Evolutionary conservation across 1,140 invertebrate genomes (phyloP).

Genomic region (Heliconius hewitsoni): DNA sequence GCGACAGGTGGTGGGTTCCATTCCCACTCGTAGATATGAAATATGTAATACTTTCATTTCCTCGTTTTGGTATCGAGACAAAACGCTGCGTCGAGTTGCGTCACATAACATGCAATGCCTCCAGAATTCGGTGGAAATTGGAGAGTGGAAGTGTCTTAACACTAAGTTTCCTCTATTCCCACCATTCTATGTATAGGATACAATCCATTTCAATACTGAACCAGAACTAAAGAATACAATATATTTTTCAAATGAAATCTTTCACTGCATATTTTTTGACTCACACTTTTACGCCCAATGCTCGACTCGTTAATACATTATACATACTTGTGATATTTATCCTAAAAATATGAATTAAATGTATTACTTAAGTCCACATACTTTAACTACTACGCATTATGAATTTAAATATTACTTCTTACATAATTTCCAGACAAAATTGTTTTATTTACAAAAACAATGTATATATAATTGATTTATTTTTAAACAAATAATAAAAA

Average conservation of each 20-base stretch:
- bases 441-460: background rate
- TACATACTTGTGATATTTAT: conserved; percentile 14
- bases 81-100: background rate
- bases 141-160: background rate
- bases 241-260: conserved; percentile 4
- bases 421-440: no score
- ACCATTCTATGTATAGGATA: background rate
- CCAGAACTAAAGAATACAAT: background rate
- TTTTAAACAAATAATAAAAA: no score
- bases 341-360: background rate
- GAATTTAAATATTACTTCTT: no score
- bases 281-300: background rate
- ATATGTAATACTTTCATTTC: no score
- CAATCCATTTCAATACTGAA: background rate
- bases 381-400: background rate
- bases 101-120: background rate
- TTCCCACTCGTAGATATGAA: no score
- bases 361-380: background rate
- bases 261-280: conserved; percentile 12
- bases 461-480: background rate
- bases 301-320: background rate
- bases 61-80: no score
- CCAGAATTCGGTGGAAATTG: no score
- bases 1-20: no score
- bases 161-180: background rate